Base-by-base conservation (phyloP, 2,888 invertebrate genomes). In the Parthenolecanium corni region DNA sequence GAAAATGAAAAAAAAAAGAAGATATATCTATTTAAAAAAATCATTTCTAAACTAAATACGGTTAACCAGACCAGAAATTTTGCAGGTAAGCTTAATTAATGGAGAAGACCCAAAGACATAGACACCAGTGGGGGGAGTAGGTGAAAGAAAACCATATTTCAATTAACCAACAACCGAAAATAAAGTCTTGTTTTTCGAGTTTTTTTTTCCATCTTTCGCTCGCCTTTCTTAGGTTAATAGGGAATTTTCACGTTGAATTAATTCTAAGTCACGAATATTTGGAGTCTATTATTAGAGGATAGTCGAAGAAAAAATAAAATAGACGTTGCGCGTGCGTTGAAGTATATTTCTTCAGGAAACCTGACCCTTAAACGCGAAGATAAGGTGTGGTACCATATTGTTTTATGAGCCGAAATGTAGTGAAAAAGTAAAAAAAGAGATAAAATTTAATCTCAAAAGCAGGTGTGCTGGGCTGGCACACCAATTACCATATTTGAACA, bases 301-400 rank as follows among this genome's bases (percentile, higher is more conserved):
- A 24, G 6, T 9, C 42, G 16, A n/a, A 42, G 9, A 42, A 46
- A 46, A 25, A 47, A 47, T 6, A 9, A 31, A 47, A 58, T 47
- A 58, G 24, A 23, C 21, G 58, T 47, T 31, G 25, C 58, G 58
- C 58, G 58, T 58, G 58, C 58, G 47, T 58, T 58, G 46, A 47
- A 58, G 58, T 58, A 44, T 47, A 47, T 44, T 49, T 49, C 14
- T 49, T 58, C 47, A 58, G 47, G 58, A 58, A 58, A 58, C 47
- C 47, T 58, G 58, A 58, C 46, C 58, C 58, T 44, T 58, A 58
- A 58, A 47, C 58, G 58, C 42, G 58, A 58, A 47, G 58, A 47
- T 58, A 58, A 58, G 58, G 58, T 58, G 58, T 58, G 58, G 58
- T 58, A 47, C 58, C 25, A 46, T 58, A 58, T 58, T 58, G 58